phyloP scores from a whole-genome alignment of 2,113 vertebrate genomes.

The Geothlypis trichas region DNA sequence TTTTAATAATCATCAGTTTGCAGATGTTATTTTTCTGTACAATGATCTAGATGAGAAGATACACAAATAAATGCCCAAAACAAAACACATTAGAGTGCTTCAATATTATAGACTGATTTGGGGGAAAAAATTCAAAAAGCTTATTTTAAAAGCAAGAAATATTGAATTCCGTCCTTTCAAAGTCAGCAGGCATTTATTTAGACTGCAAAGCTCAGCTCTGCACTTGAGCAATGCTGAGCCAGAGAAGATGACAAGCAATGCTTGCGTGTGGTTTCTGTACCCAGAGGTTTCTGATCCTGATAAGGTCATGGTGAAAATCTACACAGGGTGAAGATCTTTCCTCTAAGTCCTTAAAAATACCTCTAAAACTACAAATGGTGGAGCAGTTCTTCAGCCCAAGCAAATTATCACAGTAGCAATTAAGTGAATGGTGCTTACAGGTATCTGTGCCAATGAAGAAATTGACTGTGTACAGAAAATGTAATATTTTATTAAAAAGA shows the following conservation, averaged over 20 bases:
- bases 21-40: neutral
- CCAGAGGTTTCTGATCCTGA: neutral
- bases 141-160: neutral
- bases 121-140: neutral
- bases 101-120: neutral
- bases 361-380: neutral
- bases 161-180: neutral
- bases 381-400: neutral
- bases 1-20: neutral
- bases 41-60: neutral
- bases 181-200: neutral
- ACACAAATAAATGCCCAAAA: neutral
- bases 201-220: neutral
- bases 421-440: neutral
- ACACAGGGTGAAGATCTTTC: neutral
- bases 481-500: neutral
- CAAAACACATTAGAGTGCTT: neutral
- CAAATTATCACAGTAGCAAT: neutral
- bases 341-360: neutral
- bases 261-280: neutral
- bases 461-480: neutral
- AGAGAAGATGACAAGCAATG: neutral
- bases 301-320: neutral
- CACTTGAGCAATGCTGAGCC: neutral
- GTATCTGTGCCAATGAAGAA: neutral